These are phyloP conservation scores for Scolanthus callimorphus DNA, from an alignment of 92 coral and sea anemone species.

Conservation along the genomic window DNA sequence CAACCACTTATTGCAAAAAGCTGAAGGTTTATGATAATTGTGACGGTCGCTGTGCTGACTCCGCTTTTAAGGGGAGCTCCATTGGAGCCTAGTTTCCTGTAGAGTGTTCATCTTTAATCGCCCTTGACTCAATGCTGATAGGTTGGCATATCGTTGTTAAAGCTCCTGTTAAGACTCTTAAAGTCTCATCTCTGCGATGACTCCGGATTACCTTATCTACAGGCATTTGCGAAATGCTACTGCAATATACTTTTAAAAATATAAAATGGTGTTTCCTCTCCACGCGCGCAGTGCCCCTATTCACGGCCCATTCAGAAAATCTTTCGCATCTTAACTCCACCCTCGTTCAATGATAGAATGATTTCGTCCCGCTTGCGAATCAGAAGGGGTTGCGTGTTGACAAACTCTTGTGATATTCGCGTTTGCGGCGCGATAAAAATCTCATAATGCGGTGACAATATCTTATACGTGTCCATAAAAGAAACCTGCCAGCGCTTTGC, in stretches of 20 bases:
- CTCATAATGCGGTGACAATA: background rate
- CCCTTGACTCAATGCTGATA: background rate
- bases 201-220: background rate
- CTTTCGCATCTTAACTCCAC: background rate
- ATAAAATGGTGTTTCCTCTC: no score
- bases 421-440: background rate
- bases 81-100: background rate
- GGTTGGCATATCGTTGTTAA: background rate
- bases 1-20: background rate
- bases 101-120: background rate
- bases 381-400: no score
- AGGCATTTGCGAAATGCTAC: conserved; percentile 4
- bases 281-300: background rate
- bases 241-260: no score
- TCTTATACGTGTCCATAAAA: background rate
- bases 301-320: background rate
- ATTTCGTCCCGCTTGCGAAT: background rate
- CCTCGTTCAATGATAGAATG: background rate
- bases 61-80: no score
- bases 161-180: conserved; percentile 3
- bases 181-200: conserved; percentile 3
- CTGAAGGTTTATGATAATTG: no score
- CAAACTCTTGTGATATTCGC: no score
- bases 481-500: background rate
- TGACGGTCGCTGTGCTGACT: no score